Evolutionary conservation across 2,888 invertebrate species (phyloP), one percentile per base, ranked within the genome.

Genomic region (Chrysina gloriosa): DNA sequence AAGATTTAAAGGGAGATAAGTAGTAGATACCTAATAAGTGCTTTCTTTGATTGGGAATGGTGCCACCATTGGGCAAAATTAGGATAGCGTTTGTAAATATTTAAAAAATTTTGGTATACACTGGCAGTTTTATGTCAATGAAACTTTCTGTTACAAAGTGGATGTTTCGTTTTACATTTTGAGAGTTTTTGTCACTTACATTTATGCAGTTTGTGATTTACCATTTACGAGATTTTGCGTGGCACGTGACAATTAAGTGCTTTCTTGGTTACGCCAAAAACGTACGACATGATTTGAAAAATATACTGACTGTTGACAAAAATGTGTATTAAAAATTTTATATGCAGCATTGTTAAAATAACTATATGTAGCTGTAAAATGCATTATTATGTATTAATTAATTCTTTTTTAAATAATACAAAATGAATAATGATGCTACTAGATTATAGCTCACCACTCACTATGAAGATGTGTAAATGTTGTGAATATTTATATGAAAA

Each of bases 301-400:
- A 29, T 61, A 61, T 61, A 61, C 39, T 19, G 58, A 61, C 39
- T 61, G 58, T 61, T 61, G n/a, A 61, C 6, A 61, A 42, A 56
- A 61, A 45, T 27, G 3, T 16, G 27, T 29, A 14, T 42, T 61
- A 58, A 14, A 61, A 61, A 45, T 61, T 61, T 42, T 61, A 61
- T 61, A 61, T 61, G 16, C 42, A 9, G 23, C 58, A 61, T 42
- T 61, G 58, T 61, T 61, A 45, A 61, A 61, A 27, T 31, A 42
- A 27, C 25, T 25, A 36, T 27, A 34, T 19, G 4, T 36, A 23
- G 6, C 9, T 56, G 7, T 19, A 9, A 36, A 56, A 56, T 25
- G 42, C 45, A 42, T 52, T 42, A 42, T 61, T 61, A 42, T 16
- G 27, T 61, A 27, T 61, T 61, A 61, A 42, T 42, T 21, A 14